Percentiles rank a stretch among this genome's conserved stretches.
Evolutionary conservation across 2,113 vertebrate genomes (phyloP).

Genomic region (Ophthalmolycus amberensis): DNA sequence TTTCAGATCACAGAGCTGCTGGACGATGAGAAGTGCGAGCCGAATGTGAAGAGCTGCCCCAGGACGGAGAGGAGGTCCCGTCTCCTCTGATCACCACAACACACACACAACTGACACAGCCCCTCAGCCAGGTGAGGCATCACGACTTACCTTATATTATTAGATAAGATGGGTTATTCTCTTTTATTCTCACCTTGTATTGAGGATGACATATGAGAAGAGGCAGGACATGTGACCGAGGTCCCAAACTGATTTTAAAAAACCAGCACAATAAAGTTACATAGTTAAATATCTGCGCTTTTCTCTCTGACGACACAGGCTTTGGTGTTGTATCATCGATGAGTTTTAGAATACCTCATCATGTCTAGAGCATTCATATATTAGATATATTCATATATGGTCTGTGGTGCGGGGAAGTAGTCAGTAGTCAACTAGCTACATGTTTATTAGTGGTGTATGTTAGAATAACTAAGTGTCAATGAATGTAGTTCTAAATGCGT

Average conservation of each 20-base stretch:
- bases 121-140: conserved; percentile 69
- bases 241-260: not conserved
- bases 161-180: not conserved
- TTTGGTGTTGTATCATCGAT: not conserved
- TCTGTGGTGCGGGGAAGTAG: not conserved
- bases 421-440: not conserved
- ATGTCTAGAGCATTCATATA: not conserved
- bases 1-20: too few relatives aligned
- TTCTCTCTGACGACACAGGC: not conserved
- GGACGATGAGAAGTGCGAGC: too few relatives aligned
- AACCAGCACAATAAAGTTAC: not conserved
- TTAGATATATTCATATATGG: too few relatives aligned
- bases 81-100: too few relatives aligned
- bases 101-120: too few relatives aligned
- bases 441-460: too few relatives aligned
- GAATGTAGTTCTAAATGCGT: too few relatives aligned
- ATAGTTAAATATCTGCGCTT: not conserved
- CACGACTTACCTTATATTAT: not conserved
- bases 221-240: not conserved
- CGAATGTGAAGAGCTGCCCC: too few relatives aligned
- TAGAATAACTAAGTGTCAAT: too few relatives aligned
- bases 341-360: too few relatives aligned
- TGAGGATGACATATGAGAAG: too few relatives aligned
- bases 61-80: too few relatives aligned
- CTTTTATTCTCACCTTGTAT: not conserved